Evolutionary conservation across 2,888 invertebrate species (phyloP).

Genomic region (Pyrochroa serraticornis): DNA sequence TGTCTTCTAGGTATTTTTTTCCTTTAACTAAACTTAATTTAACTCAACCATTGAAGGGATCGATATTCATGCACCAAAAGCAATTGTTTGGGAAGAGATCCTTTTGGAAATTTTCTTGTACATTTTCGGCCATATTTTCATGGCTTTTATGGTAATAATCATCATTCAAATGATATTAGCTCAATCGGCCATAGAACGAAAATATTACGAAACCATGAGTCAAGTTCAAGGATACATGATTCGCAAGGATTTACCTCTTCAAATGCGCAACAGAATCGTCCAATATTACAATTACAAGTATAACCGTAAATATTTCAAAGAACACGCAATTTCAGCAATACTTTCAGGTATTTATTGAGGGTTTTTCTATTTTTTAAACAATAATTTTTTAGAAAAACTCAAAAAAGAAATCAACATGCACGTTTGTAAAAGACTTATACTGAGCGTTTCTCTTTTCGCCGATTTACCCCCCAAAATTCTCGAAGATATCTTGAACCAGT

Average conservation of each 20-base stretch:
- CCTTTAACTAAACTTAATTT: no score
- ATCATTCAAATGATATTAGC: constrained; percentile 47
- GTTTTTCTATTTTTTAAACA: no score
- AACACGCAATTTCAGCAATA: constrained; percentile 47
- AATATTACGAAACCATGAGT: constrained; percentile 56
- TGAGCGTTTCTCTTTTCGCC: constrained; percentile 63
- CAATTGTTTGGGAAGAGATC: no score
- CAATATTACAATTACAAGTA: constrained; percentile 56
- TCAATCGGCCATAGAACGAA: constrained; percentile 47
- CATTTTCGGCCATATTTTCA: no score
- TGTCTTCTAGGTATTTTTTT: no score
- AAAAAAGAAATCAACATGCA: constrained; percentile 62
- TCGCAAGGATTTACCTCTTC: constrained; percentile 54
- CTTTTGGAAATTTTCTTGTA: no score
- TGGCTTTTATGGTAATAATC: constrained; percentile 45
- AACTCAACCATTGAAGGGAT: no score
- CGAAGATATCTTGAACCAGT: constrained; percentile 61
- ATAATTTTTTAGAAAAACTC: constrained; percentile 53
- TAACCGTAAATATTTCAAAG: constrained; percentile 56
- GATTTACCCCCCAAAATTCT: constrained; percentile 59
- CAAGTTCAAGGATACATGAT: constrained; percentile 55
- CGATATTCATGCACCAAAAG: no score
- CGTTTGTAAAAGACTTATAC: constrained; percentile 62
- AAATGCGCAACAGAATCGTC: constrained; percentile 52
- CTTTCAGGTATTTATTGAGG: constrained; percentile 33